Conservation (phyloP, 2,797 vertebrate genomes). For the Harpagifer antarcticus region DNA sequence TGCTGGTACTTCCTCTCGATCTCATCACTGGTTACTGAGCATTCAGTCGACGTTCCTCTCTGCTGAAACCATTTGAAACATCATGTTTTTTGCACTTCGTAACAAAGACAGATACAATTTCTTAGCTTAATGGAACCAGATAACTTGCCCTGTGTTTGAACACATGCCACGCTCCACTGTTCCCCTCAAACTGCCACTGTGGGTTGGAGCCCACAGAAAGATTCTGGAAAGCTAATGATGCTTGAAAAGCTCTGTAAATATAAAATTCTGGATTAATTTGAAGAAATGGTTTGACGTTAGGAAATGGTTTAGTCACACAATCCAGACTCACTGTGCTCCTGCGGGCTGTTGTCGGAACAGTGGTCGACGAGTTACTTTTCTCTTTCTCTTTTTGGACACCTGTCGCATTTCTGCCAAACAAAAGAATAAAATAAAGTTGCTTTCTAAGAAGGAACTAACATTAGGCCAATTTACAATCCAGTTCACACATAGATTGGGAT, state of each 20-base stretch:
- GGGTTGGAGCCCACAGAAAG: conserved; percentile 10
- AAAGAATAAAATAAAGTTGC: neutral
- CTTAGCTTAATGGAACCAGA: neutral
- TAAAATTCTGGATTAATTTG: neutral
- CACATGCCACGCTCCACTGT: conserved; percentile 56
- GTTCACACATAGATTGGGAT: too few species aligned
- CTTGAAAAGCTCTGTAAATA: conserved; percentile 20
- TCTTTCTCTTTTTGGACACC: conserved; percentile 52
- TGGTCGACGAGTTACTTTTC: conserved; percentile 77
- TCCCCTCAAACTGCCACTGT: conserved; percentile 77
- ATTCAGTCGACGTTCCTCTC: conserved; percentile 12
- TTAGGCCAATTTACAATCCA: too few species aligned
- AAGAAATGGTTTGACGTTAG: neutral
- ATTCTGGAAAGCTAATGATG: rapidly evolving
- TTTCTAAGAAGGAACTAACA: neutral
- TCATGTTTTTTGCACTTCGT: neutral
- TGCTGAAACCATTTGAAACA: conserved; percentile 29
- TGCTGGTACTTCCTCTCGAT: conserved; percentile 73
- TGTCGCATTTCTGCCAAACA: conserved; percentile 76
- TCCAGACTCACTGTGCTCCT: conserved; percentile 45
- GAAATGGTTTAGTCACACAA: neutral
- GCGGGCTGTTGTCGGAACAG: conserved; percentile 36
- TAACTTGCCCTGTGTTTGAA: conserved; percentile 63
- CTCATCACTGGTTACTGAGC: conserved; percentile 64
- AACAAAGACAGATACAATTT: neutral